phyloP scores from a whole-genome alignment of 2,888 invertebrate species.

The Beris morrisii region DNA sequence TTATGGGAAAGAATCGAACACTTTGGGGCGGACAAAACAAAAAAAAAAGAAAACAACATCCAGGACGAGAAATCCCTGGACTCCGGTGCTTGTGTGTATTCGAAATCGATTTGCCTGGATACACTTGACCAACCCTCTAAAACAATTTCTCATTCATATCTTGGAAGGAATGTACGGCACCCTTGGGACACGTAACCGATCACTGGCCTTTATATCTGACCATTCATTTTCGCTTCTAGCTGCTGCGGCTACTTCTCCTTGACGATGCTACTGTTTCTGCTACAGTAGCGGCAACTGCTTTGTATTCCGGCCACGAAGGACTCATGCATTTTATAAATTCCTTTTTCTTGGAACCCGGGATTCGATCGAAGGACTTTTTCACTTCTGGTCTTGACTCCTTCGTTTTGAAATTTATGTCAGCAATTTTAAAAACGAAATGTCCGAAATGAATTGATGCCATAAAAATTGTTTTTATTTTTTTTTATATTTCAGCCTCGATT shows the following conservation, averaged over 20 bases:
- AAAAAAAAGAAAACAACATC: background rate
- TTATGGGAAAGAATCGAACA: too few species aligned
- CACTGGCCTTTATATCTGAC: slow-evolving; percentile 38
- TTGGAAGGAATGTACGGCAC: slow-evolving; percentile 52
- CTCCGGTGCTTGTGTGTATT: slow-evolving; percentile 39
- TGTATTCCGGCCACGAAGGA: slow-evolving; percentile 39
- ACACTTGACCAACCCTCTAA: slow-evolving; percentile 38
- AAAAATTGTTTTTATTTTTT: slow-evolving; percentile 46
- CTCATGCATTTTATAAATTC: slow-evolving; percentile 41
- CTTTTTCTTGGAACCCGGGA: slow-evolving; percentile 8
- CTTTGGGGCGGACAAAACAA: background rate
- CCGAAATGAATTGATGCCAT: slow-evolving; percentile 35
- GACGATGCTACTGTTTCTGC: background rate
- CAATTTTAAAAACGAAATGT: slow-evolving; percentile 37
- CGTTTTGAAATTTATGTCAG: slow-evolving; percentile 37
- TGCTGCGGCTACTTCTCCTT: background rate
- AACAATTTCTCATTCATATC: slow-evolving; percentile 57
- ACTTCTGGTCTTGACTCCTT: background rate
- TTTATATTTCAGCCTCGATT: slow-evolving; percentile 40
- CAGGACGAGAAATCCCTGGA: slow-evolving; percentile 8
- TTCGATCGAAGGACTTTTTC: background rate
- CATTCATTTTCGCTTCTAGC: slow-evolving; percentile 37
- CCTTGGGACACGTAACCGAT: slow-evolving; percentile 47
- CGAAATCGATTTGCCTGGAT: slow-evolving; percentile 42
- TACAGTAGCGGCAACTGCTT: slow-evolving; percentile 10